A percentile compares a stretch with the other conserved stretches of the same genome.
phyloP scores from a whole-genome alignment of 2,888 invertebrate genomes.

The Heteromurus nitidus region DNA sequence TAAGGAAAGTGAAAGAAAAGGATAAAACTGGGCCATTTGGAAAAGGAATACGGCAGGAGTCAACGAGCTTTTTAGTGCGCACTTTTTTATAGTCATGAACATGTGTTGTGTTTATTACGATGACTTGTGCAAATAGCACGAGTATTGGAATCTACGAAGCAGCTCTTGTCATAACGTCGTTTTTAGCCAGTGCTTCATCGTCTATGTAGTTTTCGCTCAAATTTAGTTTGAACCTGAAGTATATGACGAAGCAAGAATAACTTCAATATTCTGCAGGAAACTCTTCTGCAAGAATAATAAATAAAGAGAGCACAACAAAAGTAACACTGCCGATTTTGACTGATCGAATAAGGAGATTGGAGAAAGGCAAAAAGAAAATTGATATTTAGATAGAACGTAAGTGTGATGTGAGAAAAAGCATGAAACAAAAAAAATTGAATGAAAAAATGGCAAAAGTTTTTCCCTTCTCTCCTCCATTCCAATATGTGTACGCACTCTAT shows the following conservation, averaged over 20 bases:
- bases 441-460: conserved; percentile 21
- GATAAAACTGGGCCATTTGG: conserved; percentile 30
- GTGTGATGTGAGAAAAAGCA: background rate
- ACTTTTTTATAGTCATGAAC: conserved; percentile 36
- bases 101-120: conserved; percentile 40
- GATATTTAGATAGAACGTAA: background rate
- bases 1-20: conserved; percentile 14
- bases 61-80: conserved; percentile 34
- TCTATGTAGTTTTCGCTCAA: no score
- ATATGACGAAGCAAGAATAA: no score
- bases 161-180: conserved; percentile 20
- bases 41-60: conserved; percentile 41
- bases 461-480: no score
- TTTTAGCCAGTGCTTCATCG: no score
- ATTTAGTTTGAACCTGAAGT: no score
- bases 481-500: no score
- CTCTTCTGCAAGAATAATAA: conserved; percentile 20
- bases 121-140: background rate
- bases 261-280: background rate
- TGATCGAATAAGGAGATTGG: conserved; percentile 44
- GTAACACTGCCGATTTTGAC: conserved; percentile 40
- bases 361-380: conserved; percentile 15
- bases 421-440: background rate
- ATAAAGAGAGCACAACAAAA: conserved; percentile 16
- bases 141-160: background rate